Percentiles rank a stretch among this genome's conserved stretches.
These are phyloP conservation scores for Anser brachyrhynchus DNA, from an alignment of 2,113 vertebrate genomes.

Conservation along the genomic window DNA sequence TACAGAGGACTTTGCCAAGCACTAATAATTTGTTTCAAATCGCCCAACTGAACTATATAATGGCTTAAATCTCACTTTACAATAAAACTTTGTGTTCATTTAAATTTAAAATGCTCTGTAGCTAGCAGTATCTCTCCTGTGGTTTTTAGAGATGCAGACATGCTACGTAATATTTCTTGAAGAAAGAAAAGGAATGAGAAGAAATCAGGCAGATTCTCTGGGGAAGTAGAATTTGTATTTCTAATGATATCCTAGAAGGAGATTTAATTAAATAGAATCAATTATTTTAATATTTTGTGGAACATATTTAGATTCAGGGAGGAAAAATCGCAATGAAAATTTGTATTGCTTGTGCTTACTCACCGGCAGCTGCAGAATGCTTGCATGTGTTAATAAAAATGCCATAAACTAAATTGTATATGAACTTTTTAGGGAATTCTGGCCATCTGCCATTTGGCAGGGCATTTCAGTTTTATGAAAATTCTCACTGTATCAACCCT, in stretches of 20 bases:
- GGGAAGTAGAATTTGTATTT: not conserved
- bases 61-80: not conserved
- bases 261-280: conserved; percentile 3
- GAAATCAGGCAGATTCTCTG: not conserved
- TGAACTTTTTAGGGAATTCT: not conserved
- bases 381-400: not conserved
- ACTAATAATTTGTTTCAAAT: not conserved
- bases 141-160: not conserved
- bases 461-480: not conserved
- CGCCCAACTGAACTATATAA: not conserved
- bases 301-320: not conserved
- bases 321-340: not conserved
- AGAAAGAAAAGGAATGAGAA: not conserved
- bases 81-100: not conserved
- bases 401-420: not conserved
- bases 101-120: not conserved
- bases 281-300: not conserved
- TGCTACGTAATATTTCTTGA: not conserved
- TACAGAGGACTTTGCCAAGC: not conserved
- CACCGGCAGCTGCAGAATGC: not conserved
- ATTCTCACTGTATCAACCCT: not conserved
- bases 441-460: not conserved
- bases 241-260: not conserved
- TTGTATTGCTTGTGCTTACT: not conserved
- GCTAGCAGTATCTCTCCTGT: not conserved